Evolutionary conservation across 2,888 invertebrate genomes (phyloP), one percentile per base, ranked within the genome.

Genomic region (Clusia tigrina): DNA sequence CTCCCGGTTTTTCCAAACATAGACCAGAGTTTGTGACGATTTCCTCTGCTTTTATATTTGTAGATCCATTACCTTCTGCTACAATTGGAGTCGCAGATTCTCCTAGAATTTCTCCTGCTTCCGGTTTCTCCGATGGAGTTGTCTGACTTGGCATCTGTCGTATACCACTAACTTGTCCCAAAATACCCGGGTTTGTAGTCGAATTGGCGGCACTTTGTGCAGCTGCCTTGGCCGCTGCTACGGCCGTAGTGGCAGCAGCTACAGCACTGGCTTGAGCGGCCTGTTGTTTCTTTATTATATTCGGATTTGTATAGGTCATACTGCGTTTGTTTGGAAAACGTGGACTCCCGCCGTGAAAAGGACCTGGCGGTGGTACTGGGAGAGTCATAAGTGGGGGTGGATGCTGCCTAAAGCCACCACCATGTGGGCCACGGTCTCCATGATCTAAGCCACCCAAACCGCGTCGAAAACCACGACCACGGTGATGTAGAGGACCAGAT

Each of bases 321-420:
- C 77, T 76, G 6, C 82, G 74, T 62, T 83, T 83, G 56, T 76
- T 74, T 0, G 79, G 78, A 64, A 83, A 83, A 15, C 82, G 76
- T 1, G 77, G 70, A 25, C 66, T 64, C 10, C 66, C 68, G 5
- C 68, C 54, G 1, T 72, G 71, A 58, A 74, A 80, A 1, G 73
- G 77, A 26, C 78, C 80, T 0, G 77, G 78, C 1, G 77, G 75
- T 2, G 73, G 71, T n/a, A 76, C 78, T 2, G 81, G 81, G 58
- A 81, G 66, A 18, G 78, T 80, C 79, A 82, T 80, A 23, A 81
- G 55, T 2, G 81, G 77, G 2, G 81, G 82, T 12, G 82, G 80
- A 67, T 81, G 82, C 2, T 77, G 72, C 6, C 81, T 64, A 48
- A 74, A 81, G 58, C 78, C 77, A 26, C 70, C 70, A 0, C 74